phyloP scores from a whole-genome alignment of 1,140 invertebrate species.

The Whitmania pigra region DNA sequence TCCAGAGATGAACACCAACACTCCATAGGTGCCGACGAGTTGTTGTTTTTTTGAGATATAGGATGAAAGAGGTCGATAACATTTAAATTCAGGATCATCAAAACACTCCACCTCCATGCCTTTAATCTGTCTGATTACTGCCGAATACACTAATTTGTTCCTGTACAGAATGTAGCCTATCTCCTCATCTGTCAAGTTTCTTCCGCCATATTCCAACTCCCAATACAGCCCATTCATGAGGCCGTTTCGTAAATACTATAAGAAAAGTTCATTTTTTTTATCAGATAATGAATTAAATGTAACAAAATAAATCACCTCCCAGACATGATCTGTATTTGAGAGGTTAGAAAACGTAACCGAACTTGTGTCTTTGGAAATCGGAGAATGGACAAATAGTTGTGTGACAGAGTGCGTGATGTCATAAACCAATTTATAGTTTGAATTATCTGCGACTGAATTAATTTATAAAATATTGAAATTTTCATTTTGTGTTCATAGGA shows the following conservation, averaged over 20 bases:
- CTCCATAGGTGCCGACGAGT: too few species aligned
- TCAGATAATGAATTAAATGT: not conserved
- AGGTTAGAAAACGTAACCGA: not conserved
- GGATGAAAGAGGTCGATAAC: too few species aligned
- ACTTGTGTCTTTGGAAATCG: not conserved
- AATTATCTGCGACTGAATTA: not conserved
- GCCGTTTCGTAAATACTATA: not conserved
- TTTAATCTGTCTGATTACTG: conserved; percentile 1
- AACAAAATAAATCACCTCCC: not conserved
- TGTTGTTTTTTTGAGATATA: too few species aligned
- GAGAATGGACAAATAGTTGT: not conserved
- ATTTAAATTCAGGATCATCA: too few species aligned
- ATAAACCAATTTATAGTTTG: conserved; percentile 4
- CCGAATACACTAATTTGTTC: not conserved
- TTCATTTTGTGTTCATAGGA: not conserved
- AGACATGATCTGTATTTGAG: not conserved
- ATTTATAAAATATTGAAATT: not conserved
- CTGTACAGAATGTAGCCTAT: conserved; percentile 7
- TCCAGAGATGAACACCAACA: too few species aligned
- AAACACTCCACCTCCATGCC: not conserved
- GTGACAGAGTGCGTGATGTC: conserved; percentile 1
- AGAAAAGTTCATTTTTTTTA: not conserved
- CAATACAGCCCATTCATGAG: conserved; percentile 4
- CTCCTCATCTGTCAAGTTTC: not conserved
- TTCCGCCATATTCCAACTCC: conserved; percentile 1